Conservation (phyloP, 2,797 vertebrate genomes). For the Nannoperca obscura region DNA sequence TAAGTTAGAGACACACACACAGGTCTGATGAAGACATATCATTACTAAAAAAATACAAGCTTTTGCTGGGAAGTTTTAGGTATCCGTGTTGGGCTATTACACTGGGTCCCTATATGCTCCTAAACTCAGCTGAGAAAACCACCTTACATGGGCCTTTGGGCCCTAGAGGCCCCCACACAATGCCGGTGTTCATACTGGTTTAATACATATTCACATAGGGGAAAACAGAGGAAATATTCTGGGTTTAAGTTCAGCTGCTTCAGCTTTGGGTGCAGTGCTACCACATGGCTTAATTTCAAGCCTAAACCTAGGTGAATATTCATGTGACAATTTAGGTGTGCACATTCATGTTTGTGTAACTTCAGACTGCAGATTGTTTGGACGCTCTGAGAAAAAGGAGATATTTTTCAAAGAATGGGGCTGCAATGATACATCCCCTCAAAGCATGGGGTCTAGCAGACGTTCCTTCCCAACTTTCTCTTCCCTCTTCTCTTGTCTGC, state of each 20-base stretch:
- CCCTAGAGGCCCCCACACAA: conserved; percentile 67
- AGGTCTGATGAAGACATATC: conserved; percentile 48
- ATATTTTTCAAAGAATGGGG: conserved; percentile 40
- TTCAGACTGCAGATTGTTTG: conserved; percentile 30
- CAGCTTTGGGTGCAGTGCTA: conserved; percentile 28
- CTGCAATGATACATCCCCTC: conserved; percentile 12
- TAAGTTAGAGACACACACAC: conserved; percentile 15
- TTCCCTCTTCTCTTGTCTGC: conserved; percentile 16
- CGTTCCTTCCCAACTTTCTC: background rate
- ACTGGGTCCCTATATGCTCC: conserved; percentile 46
- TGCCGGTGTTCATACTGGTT: conserved; percentile 68
- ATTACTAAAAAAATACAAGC: conserved; percentile 61
- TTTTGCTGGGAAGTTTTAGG: conserved; percentile 30
- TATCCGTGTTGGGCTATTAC: conserved; percentile 44
- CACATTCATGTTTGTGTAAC: conserved; percentile 26
- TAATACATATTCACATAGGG: conserved; percentile 59
- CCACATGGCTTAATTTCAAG: conserved; percentile 26
- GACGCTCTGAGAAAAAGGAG: conserved; percentile 18
- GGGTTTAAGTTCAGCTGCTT: conserved; percentile 45
- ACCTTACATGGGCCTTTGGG: conserved; percentile 43
- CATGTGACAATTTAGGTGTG: conserved; percentile 9
- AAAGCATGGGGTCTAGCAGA: conserved; percentile 28
- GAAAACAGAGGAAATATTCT: conserved; percentile 52
- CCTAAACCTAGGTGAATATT: conserved; percentile 30
- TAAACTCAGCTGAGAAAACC: conserved; percentile 68